Evolutionary conservation across 92 coral and sea anemone species (phyloP).

Genomic region (Chrysogorgia sp.): DNA sequence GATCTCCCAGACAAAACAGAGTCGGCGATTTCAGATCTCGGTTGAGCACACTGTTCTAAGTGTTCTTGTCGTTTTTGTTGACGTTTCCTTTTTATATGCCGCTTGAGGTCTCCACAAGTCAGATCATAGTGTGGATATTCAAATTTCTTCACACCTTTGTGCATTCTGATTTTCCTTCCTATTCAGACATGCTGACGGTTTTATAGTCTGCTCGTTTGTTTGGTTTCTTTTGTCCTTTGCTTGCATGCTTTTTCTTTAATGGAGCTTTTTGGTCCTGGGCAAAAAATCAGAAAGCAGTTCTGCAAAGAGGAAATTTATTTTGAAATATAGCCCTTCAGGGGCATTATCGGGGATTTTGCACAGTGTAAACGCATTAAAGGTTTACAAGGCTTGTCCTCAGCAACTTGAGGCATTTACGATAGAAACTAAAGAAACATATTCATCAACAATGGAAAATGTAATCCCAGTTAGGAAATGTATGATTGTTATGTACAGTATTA

Average conservation of each 20-base stretch:
- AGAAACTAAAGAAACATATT: too few relatives aligned
- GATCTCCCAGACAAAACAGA: slow-evolving; percentile 40
- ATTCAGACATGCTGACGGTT: background rate
- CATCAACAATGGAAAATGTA: too few relatives aligned
- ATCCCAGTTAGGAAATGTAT: too few relatives aligned
- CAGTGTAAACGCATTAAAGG: too few relatives aligned
- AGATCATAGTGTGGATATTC: slow-evolving; percentile 34
- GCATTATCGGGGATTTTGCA: too few relatives aligned
- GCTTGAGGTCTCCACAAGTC: slow-evolving; percentile 29
- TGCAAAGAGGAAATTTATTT: too few relatives aligned
- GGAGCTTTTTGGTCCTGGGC: background rate
- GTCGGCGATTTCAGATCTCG: background rate
- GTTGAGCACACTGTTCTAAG: background rate
- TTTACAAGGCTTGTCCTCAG: too few relatives aligned
- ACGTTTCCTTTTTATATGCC: slow-evolving; percentile 47
- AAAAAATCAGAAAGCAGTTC: too few relatives aligned
- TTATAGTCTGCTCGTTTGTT: background rate
- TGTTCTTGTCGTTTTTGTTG: slow-evolving; percentile 17
- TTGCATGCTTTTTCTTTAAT: background rate
- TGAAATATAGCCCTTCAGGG: too few relatives aligned
- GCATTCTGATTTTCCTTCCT: background rate
- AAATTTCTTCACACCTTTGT: slow-evolving; percentile 21
- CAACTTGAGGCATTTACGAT: too few relatives aligned
- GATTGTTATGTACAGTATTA: too few relatives aligned
- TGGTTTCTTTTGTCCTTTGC: background rate